These are phyloP conservation scores for Tamandua tetradactyla DNA, from an alignment of 2,797 vertebrate genomes.

Conservation along the genomic window DNA sequence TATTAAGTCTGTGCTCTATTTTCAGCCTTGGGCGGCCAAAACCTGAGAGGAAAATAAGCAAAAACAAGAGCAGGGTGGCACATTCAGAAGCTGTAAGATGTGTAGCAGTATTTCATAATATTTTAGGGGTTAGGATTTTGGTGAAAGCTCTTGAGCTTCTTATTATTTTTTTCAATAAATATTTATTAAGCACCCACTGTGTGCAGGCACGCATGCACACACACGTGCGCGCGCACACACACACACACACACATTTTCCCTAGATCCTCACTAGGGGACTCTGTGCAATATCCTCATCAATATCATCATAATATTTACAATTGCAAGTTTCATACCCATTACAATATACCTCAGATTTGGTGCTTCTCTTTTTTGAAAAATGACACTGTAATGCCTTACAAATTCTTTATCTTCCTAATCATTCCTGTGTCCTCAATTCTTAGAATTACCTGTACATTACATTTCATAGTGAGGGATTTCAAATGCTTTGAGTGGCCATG, in stretches of 20 bases:
- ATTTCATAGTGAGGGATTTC: neutral
- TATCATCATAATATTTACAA: neutral
- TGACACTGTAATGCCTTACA: neutral
- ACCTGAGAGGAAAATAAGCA: neutral
- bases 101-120: neutral
- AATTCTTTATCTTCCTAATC: neutral
- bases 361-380: neutral
- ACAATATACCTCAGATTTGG: neutral
- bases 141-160: neutral
- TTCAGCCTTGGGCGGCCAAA: constrained; percentile 9
- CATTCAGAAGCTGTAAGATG: too few relatives aligned
- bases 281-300: neutral
- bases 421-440: neutral
- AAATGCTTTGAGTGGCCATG: too few relatives aligned
- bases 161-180: neutral
- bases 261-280: neutral
- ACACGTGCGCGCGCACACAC: neutral
- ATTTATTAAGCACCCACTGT: neutral
- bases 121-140: neutral
- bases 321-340: neutral
- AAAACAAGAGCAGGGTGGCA: neutral
- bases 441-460: neutral
- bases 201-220: too few relatives aligned
- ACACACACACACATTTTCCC: neutral
- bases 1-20: neutral